Percentiles rank a stretch among this genome's conserved stretches.
Conservation (phyloP, 64 coral and sea anemone genomes). For the Montipora cactus region DNA sequence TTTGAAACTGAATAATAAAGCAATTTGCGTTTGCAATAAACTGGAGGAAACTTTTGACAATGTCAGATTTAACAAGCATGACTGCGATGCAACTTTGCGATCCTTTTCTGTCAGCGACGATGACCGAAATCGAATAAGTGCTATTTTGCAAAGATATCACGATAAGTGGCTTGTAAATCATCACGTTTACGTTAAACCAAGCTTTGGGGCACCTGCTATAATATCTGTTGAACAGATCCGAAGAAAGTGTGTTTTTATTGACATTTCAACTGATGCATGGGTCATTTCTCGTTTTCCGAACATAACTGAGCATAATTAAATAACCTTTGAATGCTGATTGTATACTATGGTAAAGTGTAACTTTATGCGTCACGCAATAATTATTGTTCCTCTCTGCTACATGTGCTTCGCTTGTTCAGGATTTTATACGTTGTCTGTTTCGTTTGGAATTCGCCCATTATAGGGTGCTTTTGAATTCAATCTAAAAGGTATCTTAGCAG, state of each 20-base stretch:
- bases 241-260: constrained; percentile 64
- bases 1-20: constrained; percentile 12
- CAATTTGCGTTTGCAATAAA: constrained; percentile 24
- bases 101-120: background rate
- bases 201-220: background rate
- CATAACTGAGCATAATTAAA: constrained; percentile 54
- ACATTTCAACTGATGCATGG: constrained; percentile 51
- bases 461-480: background rate
- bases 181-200: constrained; percentile 35
- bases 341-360: background rate
- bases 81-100: background rate
- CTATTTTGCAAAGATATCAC: background rate
- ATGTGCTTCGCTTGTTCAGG: background rate
- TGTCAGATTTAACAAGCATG: constrained; percentile 1
- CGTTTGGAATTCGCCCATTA: background rate
- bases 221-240: constrained; percentile 57
- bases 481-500: background rate
- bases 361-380: background rate
- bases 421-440: background rate
- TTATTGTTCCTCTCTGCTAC: background rate
- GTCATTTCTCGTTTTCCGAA: constrained; percentile 66
- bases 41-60: constrained; percentile 12
- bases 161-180: constrained; percentile 19
- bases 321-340: background rate
- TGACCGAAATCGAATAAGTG: background rate